phyloP scores from a whole-genome alignment of 2,113 vertebrate genomes.

The Todiramphus saurophagus region DNA sequence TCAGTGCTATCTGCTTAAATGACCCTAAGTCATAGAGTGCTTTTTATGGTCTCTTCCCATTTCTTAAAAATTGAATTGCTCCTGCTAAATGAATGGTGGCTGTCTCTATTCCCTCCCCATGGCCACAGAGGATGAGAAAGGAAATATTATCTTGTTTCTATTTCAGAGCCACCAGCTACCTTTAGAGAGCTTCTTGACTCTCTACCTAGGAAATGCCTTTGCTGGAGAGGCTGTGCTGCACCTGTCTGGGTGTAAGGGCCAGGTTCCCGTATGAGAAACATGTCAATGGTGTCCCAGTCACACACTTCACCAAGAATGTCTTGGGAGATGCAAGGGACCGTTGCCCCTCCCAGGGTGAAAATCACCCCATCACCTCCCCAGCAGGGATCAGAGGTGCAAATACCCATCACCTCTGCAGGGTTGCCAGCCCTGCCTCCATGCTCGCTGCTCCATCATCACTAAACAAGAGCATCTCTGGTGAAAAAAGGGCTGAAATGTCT shows the following conservation, averaged over 20 bases:
- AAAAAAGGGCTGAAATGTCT: background rate
- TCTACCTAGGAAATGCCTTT: background rate
- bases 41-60: conserved; percentile 34
- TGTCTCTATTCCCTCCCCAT: conserved; percentile 43
- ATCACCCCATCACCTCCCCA: background rate
- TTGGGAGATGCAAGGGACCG: background rate
- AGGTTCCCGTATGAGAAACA: background rate
- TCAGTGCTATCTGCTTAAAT: conserved; percentile 33
- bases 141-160: conserved; percentile 18
- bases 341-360: background rate
- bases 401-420: background rate
- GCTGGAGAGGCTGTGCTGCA: background rate
- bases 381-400: background rate
- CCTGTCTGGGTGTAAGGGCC: background rate
- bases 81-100: conserved; percentile 40
- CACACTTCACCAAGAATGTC: fast-evolving
- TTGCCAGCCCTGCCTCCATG: fast-evolving
- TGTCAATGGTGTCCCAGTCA: background rate
- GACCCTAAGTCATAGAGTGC: conserved; percentile 21
- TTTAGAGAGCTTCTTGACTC: background rate
- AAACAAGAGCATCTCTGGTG: background rate
- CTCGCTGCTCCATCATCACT: background rate
- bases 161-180: background rate
- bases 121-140: conserved; percentile 7
- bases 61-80: conserved; percentile 61